A percentile compares a stretch with the other conserved stretches of the same genome.
phyloP scores from a whole-genome alignment of 1,140 invertebrate genomes.

The Trissolcus basalis region DNA sequence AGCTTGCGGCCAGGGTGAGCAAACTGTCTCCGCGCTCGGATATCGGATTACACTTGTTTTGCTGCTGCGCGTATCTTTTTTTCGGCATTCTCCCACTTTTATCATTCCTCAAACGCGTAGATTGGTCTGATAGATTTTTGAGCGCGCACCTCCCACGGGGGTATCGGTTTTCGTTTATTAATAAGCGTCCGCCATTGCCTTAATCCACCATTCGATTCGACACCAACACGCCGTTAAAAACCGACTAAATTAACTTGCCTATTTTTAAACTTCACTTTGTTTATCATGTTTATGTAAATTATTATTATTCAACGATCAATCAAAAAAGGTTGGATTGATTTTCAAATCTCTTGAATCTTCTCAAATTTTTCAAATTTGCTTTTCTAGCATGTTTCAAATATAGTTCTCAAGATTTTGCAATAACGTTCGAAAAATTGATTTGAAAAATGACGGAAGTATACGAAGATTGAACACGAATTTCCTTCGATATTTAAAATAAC shows the following conservation, averaged over 20 bases:
- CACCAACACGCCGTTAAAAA: neutral
- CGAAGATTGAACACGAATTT: too few relatives aligned
- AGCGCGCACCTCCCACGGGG: conserved; percentile 2
- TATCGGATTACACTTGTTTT: conserved; percentile 70
- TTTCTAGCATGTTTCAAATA: too few relatives aligned
- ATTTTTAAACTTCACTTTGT: neutral
- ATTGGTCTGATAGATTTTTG: conserved; percentile 12
- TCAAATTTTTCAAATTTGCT: too few relatives aligned
- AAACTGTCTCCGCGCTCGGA: conserved; percentile 66
- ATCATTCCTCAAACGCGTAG: conserved; percentile 25
- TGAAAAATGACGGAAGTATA: too few relatives aligned
- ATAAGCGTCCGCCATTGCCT: conserved; percentile 37
- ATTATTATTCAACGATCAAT: too few relatives aligned
- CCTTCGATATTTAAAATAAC: neutral
- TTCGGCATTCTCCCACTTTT: conserved; percentile 56
- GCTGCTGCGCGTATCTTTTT: conserved; percentile 48
- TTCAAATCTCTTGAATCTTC: too few relatives aligned
- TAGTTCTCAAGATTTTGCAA: too few relatives aligned
- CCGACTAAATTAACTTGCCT: neutral
- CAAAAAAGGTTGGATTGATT: neutral
- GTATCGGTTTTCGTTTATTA: conserved; percentile 30
- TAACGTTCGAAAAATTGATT: too few relatives aligned
- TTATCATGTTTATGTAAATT: too few relatives aligned
- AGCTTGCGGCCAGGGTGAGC: conserved; percentile 71
- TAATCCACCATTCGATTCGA: conserved; percentile 17